phyloP scores from a whole-genome alignment of 1,140 invertebrate genomes.

The Bombus confusus region DNA sequence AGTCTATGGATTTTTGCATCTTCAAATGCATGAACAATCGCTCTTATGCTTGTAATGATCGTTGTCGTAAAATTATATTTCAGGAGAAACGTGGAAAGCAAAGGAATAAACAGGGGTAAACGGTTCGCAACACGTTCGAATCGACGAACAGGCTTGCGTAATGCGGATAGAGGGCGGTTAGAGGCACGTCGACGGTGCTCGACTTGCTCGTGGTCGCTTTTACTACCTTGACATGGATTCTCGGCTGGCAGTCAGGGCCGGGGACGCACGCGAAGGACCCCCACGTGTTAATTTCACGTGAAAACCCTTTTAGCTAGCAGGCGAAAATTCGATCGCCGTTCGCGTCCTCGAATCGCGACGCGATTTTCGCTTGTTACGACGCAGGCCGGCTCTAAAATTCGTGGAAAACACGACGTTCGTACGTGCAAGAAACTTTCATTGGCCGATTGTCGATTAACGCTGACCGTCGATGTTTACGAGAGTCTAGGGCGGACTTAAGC shows the following conservation, averaged over 20 bases:
- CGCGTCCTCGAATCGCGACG: not conserved
- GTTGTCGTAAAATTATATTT: too few relatives aligned
- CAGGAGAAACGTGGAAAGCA: not conserved
- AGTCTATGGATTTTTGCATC: too few relatives aligned
- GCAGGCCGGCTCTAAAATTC: too few relatives aligned
- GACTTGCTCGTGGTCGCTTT: constrained; percentile 58
- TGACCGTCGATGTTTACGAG: too few relatives aligned
- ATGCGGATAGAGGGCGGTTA: constrained; percentile 22
- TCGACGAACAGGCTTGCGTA: not conserved
- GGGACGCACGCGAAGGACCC: constrained; percentile 54
- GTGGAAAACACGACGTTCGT: too few relatives aligned
- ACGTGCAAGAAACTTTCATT: too few relatives aligned
- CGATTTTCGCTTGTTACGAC: too few relatives aligned
- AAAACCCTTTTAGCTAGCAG: constrained; percentile 13
- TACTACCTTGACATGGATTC: constrained; percentile 79
- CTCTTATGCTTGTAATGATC: not conserved
- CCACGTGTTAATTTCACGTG: constrained; percentile 37
- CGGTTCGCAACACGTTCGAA: constrained; percentile 28
- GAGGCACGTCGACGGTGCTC: not conserved
- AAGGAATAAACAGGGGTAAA: not conserved
- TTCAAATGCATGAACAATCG: too few relatives aligned
- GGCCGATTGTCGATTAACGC: too few relatives aligned
- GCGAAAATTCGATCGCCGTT: constrained; percentile 10
- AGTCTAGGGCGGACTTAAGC: too few relatives aligned
- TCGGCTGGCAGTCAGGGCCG: constrained; percentile 68